Evolutionary conservation across 2,888 invertebrate genomes (phyloP).

Genomic region (Tipula helvola): DNA sequence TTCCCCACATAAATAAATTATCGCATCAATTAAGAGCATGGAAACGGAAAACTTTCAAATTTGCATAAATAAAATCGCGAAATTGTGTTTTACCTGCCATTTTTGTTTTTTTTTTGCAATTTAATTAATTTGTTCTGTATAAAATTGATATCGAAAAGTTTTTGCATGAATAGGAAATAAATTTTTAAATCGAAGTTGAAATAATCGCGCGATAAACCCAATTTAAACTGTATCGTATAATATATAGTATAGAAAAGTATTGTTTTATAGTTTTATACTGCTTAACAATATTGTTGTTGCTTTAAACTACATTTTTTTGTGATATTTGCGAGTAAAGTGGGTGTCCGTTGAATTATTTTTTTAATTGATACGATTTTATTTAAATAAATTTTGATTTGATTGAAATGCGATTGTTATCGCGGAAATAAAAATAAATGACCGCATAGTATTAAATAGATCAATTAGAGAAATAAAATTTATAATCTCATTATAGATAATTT

Average conservation of each 20-base stretch:
- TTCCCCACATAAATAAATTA: no score
- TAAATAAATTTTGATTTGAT: not conserved
- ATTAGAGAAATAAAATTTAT: not conserved
- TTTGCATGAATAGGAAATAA: not conserved
- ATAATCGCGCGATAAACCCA: not conserved
- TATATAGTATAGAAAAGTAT: not conserved
- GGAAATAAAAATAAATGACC: not conserved
- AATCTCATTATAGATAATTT: not conserved
- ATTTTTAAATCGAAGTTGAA: not conserved
- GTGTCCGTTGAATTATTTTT: not conserved
- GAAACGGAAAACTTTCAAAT: not conserved
- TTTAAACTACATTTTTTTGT: not conserved
- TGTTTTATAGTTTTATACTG: not conserved
- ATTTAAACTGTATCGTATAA: not conserved
- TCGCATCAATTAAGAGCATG: not conserved
- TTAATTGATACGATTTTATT: not conserved
- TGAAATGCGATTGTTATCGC: not conserved
- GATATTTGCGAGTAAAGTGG: not conserved
- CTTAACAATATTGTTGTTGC: not conserved
- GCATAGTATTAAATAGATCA: not conserved
- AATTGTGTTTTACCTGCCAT: no score
- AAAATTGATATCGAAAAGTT: not conserved
- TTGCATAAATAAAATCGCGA: not conserved
- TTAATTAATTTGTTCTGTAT: not conserved
- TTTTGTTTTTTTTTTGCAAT: not conserved